Percentiles rank a stretch among this genome's conserved stretches.
Conservation (phyloP, 2,888 invertebrate species). For the Tinea pellionella region DNA sequence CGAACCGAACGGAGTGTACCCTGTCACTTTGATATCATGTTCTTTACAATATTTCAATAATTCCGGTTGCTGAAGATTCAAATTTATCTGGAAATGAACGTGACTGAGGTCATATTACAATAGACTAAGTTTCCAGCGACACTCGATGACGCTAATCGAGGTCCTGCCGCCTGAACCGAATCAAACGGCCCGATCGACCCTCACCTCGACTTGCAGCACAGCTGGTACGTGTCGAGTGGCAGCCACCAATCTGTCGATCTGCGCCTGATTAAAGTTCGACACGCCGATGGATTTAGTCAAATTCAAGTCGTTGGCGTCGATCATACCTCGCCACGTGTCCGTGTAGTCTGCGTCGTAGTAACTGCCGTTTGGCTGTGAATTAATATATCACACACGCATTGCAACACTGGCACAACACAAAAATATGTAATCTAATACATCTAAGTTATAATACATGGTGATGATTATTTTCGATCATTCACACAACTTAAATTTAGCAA, state of each 20-base stretch:
- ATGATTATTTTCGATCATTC: too few relatives aligned
- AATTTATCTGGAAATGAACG: constrained; percentile 57
- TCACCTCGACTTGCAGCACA: constrained; percentile 67
- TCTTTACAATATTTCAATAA: constrained; percentile 75
- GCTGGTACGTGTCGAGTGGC: constrained; percentile 67
- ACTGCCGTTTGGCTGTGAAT: constrained; percentile 29
- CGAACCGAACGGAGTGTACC: constrained; percentile 79
- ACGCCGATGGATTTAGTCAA: constrained; percentile 77
- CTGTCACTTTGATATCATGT: constrained; percentile 73
- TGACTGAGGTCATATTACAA: too few relatives aligned
- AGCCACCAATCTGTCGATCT: constrained; percentile 72
- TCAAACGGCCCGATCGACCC: too few relatives aligned
- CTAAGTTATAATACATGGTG: too few relatives aligned
- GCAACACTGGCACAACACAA: too few relatives aligned
- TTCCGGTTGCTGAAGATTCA: constrained; percentile 77
- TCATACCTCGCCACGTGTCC: constrained; percentile 79
- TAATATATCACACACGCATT: neutral
- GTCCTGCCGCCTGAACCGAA: too few relatives aligned
- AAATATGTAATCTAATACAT: too few relatives aligned
- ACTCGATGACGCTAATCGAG: too few relatives aligned
- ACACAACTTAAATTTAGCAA: too few relatives aligned
- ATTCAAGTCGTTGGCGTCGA: constrained; percentile 71
- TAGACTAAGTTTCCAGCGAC: too few relatives aligned
- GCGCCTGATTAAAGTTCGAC: constrained; percentile 81
- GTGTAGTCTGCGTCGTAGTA: constrained; percentile 69